A percentile compares a stretch with the other conserved stretches of the same genome.
phyloP scores from a whole-genome alignment of 2,113 vertebrate genomes.

The Coreoperca whiteheadi region DNA sequence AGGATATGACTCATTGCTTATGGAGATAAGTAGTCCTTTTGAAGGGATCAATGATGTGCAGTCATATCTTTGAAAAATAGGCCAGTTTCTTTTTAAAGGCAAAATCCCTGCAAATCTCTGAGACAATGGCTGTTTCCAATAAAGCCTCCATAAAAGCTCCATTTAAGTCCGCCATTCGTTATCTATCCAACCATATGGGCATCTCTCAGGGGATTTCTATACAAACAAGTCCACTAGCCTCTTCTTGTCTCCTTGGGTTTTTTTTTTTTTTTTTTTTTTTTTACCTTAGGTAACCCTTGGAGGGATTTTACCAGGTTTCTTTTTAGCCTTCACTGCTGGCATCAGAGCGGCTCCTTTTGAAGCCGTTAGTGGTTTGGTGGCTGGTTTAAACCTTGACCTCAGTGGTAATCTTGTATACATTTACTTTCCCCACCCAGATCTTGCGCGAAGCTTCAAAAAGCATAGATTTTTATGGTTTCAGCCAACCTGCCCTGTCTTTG shows the following conservation, averaged over 20 bases:
- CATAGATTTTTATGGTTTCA: not conserved
- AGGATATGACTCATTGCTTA: slow-evolving; percentile 69
- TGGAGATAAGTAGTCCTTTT: slow-evolving; percentile 70
- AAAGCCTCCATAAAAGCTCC: slow-evolving; percentile 63
- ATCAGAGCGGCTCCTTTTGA: not conserved
- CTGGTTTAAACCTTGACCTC: not conserved
- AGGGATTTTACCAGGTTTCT: not conserved
- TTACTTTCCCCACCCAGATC: not conserved
- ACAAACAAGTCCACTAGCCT: slow-evolving; percentile 31
- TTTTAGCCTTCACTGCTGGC: not conserved
- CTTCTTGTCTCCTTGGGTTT: slow-evolving; percentile 11
- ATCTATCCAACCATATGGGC: slow-evolving; percentile 63
- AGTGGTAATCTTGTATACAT: not conserved
- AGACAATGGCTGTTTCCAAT: slow-evolving; percentile 68
- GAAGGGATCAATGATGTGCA: slow-evolving; percentile 72
- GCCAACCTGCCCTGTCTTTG: not conserved
- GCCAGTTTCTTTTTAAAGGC: slow-evolving; percentile 75
- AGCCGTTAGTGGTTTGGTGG: not conserved
- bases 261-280: no score
- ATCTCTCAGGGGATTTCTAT: slow-evolving; percentile 56
- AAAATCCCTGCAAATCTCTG: slow-evolving; percentile 74
- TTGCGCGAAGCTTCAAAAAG: not conserved
- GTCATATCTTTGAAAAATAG: slow-evolving; percentile 77
- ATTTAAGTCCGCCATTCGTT: slow-evolving; percentile 50
- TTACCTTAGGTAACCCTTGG: slow-evolving; percentile 40